Conservation (phyloP, 1,140 invertebrate genomes). For the Cepaea nemoralis region DNA sequence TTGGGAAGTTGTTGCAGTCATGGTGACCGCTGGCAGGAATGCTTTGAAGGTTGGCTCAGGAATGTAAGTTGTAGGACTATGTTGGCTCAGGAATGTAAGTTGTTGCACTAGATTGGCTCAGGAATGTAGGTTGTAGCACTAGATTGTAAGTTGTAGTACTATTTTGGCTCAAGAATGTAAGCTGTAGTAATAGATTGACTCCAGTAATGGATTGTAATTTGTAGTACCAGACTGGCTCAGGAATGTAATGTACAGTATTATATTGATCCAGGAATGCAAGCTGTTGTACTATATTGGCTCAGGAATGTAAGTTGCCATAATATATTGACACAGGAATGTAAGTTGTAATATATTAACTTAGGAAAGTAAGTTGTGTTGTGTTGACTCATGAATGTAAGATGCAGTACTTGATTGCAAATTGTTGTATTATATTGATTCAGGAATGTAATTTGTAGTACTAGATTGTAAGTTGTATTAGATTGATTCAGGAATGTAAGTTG, state of each 20-base stretch:
- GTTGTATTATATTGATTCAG: conserved; percentile 37
- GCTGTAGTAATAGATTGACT: not conserved
- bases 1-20: conserved; percentile 84
- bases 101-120: no score
- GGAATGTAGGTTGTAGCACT: no score
- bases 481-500: conserved; percentile 45
- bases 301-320: conserved; percentile 47
- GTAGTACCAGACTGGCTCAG: conserved; percentile 48
- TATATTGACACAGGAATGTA: conserved; percentile 48
- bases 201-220: no score
- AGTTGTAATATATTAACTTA: conserved; percentile 38
- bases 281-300: conserved; percentile 35
- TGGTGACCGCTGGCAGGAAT: conserved; percentile 75
- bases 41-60: conserved; percentile 49
- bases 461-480: no score
- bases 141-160: not conserved
- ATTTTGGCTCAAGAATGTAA: no score
- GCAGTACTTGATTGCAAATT: no score
- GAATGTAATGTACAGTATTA: conserved; percentile 47
- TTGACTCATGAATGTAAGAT: conserved; percentile 49
- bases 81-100: no score
- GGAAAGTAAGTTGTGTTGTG: conserved; percentile 46
- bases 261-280: conserved; percentile 47
- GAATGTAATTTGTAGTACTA: conserved; percentile 44
- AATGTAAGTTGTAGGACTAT: conserved; percentile 36